Conservation (phyloP, 1,140 invertebrate species). For the Cryptotermes secundus region DNA sequence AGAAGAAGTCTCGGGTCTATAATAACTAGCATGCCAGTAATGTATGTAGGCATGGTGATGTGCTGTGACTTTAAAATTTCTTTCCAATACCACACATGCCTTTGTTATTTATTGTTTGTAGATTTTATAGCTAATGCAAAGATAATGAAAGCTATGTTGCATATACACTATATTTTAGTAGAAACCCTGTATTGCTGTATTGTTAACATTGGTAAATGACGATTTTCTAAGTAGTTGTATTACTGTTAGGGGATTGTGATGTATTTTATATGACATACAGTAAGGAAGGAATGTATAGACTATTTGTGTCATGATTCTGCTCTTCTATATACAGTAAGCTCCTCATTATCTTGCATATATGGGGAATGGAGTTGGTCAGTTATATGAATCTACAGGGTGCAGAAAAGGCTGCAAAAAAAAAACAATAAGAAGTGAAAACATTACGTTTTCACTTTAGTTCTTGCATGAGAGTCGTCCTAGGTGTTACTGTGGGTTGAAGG, state of each 20-base stretch:
- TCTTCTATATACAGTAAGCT: background rate
- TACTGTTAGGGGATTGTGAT: constrained; percentile 18
- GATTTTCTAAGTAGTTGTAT: constrained; percentile 9
- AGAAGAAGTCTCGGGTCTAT: background rate
- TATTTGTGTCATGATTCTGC: background rate
- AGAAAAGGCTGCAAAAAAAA: too few species aligned
- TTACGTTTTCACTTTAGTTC: too few species aligned
- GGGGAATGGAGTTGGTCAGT: too few species aligned
- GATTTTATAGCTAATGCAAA: background rate
- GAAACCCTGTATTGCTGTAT: constrained; percentile 2
- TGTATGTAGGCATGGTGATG: background rate
- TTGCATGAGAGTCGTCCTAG: too few species aligned
- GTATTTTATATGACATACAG: background rate
- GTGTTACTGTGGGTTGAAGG: too few species aligned
- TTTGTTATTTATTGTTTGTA: constrained; percentile 12
- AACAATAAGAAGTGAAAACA: too few species aligned
- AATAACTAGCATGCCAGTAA: background rate
- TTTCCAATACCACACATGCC: constrained; percentile 18
- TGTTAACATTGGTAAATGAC: constrained; percentile 15
- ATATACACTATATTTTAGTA: background rate
- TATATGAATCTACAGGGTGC: too few species aligned
- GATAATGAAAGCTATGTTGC: background rate
- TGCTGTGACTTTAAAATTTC: background rate
- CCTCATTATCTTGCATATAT: too few species aligned
- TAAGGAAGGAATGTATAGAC: constrained; percentile 14